A percentile compares a stretch with the other conserved stretches of the same genome.
Evolutionary conservation across 2,797 vertebrate genomes (phyloP).

Genomic region (Apogon talboti): DNA sequence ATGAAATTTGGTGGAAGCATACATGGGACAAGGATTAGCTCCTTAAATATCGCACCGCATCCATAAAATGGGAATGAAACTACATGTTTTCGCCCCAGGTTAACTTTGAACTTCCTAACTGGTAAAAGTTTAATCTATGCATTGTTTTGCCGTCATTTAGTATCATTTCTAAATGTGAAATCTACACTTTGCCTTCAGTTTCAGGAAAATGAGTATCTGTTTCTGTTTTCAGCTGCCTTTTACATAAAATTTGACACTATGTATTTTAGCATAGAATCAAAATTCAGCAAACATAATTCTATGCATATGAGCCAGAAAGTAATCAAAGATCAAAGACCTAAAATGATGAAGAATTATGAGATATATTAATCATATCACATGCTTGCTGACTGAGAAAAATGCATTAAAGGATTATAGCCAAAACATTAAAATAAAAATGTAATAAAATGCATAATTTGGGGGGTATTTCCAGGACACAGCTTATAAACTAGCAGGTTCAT

Average conservation of each 20-base stretch:
- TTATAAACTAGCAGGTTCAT: no score
- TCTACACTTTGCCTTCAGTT: not conserved
- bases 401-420: constrained; percentile 56
- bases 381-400: constrained; percentile 28
- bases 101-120: no score
- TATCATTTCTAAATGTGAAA: constrained; percentile 12
- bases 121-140: no score
- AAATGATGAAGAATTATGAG: constrained; percentile 58
- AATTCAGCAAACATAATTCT: constrained; percentile 24
- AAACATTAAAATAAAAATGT: constrained; percentile 20
- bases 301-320: constrained; percentile 29
- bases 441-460: constrained; percentile 13
- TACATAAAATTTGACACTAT: not conserved
- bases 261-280: constrained; percentile 23
- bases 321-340: constrained; percentile 62
- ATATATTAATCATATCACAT: constrained; percentile 52
- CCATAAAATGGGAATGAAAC: no score
- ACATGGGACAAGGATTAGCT: no score
- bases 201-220: no score
- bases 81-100: no score
- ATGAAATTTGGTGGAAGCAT: no score
- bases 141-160: not conserved
- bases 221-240: constrained; percentile 14
- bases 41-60: no score
- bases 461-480: no score